Percentiles rank a stretch among this genome's conserved stretches.
phyloP scores from a whole-genome alignment of 2,113 vertebrate species.

The Nestor notabilis region DNA sequence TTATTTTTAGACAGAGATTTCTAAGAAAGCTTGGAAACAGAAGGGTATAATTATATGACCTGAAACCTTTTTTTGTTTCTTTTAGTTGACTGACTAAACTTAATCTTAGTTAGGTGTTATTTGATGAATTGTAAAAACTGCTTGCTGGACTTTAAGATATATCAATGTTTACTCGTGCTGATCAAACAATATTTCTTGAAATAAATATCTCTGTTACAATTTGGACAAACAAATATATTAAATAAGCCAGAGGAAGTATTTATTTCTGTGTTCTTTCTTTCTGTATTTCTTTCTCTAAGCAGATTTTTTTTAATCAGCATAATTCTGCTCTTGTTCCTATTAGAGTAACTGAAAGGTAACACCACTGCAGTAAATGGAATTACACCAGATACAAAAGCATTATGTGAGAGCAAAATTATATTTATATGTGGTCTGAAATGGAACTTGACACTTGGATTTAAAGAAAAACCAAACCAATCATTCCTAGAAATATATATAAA shows the following conservation, averaged over 20 bases:
- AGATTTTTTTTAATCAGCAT: not conserved
- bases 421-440: slow-evolving; percentile 56
- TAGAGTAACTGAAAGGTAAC: slow-evolving; percentile 55
- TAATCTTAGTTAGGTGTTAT: not conserved
- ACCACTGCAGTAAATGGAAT: slow-evolving; percentile 29
- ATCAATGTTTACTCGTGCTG: slow-evolving; percentile 22
- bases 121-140: slow-evolving; percentile 10
- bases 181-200: slow-evolving; percentile 39
- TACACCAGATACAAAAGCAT: slow-evolving; percentile 50
- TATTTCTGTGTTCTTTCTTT: slow-evolving; percentile 9
- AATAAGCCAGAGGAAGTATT: slow-evolving; percentile 29
- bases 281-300: not conserved
- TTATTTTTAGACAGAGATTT: slow-evolving; percentile 48
- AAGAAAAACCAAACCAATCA: not conserved
- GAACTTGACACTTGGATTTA: slow-evolving; percentile 20
- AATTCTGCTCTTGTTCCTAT: slow-evolving; percentile 39
- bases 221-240: slow-evolving; percentile 47
- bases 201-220: slow-evolving; percentile 13
- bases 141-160: not conserved
- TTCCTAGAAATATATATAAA: slow-evolving; percentile 6
- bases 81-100: not conserved
- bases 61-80: slow-evolving; percentile 19
- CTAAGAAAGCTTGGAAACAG: slow-evolving; percentile 56
- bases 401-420: slow-evolving; percentile 49
- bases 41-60: slow-evolving; percentile 18